Evolutionary conservation across 2,797 vertebrate species (phyloP).

Genomic region (Hephaestus fuliginosus): DNA sequence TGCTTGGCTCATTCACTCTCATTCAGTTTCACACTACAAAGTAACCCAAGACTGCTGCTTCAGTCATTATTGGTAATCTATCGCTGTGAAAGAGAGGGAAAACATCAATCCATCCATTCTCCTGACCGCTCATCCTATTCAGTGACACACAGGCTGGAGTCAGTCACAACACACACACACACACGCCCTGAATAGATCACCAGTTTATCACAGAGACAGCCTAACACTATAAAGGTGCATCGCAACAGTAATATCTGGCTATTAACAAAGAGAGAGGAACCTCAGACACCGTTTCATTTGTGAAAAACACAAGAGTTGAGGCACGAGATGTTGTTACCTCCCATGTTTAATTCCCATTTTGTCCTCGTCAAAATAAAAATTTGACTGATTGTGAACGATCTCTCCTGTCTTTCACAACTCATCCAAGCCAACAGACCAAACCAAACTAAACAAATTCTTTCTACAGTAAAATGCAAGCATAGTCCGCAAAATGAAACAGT

Average conservation of each 20-base stretch:
- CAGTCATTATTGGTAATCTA: background rate
- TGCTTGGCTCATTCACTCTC: background rate
- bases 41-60: background rate
- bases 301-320: background rate
- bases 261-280: background rate
- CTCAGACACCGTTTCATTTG: background rate
- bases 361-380: conserved; percentile 10
- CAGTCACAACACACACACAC: conserved; percentile 1
- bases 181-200: background rate
- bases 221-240: background rate
- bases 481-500: background rate
- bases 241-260: background rate
- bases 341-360: background rate
- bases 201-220: background rate
- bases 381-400: background rate
- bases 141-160: conserved; percentile 3
- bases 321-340: background rate
- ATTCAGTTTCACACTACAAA: conserved; percentile 3
- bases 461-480: background rate
- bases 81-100: conserved; percentile 3
- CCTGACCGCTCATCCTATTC: conserved; percentile 6
- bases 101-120: conserved; percentile 15
- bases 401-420: background rate
- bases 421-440: background rate
- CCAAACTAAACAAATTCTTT: conserved; percentile 5